These are phyloP conservation scores for Dynastes tityus DNA, from an alignment of 2,888 invertebrate genomes.

Conservation along the genomic window DNA sequence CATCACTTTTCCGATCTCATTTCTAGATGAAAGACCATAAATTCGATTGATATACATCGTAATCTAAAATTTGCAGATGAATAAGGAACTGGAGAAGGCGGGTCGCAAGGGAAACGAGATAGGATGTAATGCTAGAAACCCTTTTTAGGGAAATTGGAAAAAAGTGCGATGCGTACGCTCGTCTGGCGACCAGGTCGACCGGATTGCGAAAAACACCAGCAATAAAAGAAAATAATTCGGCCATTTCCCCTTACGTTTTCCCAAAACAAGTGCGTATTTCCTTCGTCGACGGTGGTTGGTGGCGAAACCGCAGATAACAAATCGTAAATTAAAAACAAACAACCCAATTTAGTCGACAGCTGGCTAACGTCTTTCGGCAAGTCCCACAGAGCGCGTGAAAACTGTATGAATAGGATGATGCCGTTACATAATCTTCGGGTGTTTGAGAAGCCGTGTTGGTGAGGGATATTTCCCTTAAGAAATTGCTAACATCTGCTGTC, in stretches of 20 bases:
- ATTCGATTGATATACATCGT: constrained; percentile 34
- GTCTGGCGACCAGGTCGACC: constrained; percentile 15
- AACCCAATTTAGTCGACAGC: constrained; percentile 41
- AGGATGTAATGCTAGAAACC: constrained; percentile 1
- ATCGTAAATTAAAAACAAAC: constrained; percentile 46
- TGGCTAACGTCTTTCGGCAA: neutral
- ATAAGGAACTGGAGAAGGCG: neutral
- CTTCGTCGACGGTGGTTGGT: neutral
- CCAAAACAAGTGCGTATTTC: constrained; percentile 9
- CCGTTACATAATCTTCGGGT: constrained; percentile 25
- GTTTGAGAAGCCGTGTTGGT: neutral
- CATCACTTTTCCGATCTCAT: constrained; percentile 9
- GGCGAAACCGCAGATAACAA: constrained; percentile 19
- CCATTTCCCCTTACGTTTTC: neutral
- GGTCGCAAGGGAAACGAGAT: neutral
- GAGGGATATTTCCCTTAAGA: constrained; percentile 7
- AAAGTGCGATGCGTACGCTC: neutral
- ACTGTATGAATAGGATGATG: constrained; percentile 35
- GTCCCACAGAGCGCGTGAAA: constrained; percentile 8
- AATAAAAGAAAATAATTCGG: constrained; percentile 42
- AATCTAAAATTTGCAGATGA: constrained; percentile 15
- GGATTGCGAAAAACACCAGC: constrained; percentile 13
- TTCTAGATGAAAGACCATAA: constrained; percentile 23
- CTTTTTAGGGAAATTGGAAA: constrained; percentile 35
- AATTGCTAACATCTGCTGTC: constrained; percentile 19